These are phyloP conservation scores for Wiebesia pumilae DNA, from an alignment of 1,140 invertebrate genomes.

Conservation along the genomic window DNA sequence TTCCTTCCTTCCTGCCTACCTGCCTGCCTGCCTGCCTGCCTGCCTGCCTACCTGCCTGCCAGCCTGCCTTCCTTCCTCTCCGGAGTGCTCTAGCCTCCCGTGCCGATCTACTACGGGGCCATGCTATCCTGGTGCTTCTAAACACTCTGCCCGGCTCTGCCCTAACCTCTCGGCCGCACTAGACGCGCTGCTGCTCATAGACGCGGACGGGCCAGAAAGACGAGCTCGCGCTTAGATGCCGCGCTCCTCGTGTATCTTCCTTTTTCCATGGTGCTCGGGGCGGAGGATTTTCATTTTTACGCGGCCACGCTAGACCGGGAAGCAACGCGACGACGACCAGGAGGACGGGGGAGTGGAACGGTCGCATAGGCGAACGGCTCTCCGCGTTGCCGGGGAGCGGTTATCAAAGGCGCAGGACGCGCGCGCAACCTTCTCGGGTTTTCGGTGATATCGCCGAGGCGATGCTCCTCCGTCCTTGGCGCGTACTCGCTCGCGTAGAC, in stretches of 20 bases:
- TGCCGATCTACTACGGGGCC: slow-evolving; percentile 55
- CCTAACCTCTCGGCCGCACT: slow-evolving; percentile 54
- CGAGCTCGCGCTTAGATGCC: background rate
- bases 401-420: slow-evolving; percentile 31
- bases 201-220: too few relatives aligned
- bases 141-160: slow-evolving; percentile 62
- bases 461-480: background rate
- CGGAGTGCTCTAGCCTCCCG: background rate
- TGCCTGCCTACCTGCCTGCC: slow-evolving; percentile 33
- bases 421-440: background rate
- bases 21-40: slow-evolving; percentile 31
- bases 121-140: slow-evolving; percentile 68
- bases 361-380: slow-evolving; percentile 2
- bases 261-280: too few relatives aligned
- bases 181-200: background rate
- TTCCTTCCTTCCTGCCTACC: slow-evolving; percentile 37
- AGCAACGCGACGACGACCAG: background rate
- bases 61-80: slow-evolving; percentile 24
- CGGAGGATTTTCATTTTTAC: background rate
- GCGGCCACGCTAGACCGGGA: slow-evolving; percentile 3
- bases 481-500: background rate
- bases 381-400: background rate
- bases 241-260: too few relatives aligned
- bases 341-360: background rate
- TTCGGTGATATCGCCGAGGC: background rate